phyloP scores from a whole-genome alignment of 1,140 invertebrate genomes.

The Callitettix versicolor region DNA sequence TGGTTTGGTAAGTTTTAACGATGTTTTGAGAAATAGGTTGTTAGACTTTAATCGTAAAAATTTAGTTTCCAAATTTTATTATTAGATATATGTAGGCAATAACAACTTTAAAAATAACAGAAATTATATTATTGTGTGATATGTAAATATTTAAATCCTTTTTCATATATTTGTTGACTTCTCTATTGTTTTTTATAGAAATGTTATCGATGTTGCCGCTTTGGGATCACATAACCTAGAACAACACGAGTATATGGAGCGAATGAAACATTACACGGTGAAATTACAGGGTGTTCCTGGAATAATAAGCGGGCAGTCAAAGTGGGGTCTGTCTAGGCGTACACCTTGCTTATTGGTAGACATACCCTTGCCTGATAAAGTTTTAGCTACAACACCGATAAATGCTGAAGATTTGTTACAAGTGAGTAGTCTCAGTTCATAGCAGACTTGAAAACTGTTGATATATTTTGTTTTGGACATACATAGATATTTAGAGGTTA shows the following conservation, averaged over 20 bases:
- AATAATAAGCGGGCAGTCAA: slow-evolving; percentile 22
- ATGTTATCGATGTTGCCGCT: slow-evolving; percentile 74
- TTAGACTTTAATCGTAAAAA: too few species aligned
- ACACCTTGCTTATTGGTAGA: slow-evolving; percentile 41
- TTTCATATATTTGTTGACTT: too few species aligned
- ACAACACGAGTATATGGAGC: slow-evolving; percentile 67
- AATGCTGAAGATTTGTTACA: slow-evolving; percentile 39
- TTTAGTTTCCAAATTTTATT: too few species aligned
- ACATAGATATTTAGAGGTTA: too few species aligned
- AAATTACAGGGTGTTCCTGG: slow-evolving; percentile 42
- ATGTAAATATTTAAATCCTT: too few species aligned
- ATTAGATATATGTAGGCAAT: too few species aligned
- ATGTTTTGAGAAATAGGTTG: too few species aligned
- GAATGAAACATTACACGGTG: slow-evolving; percentile 54
- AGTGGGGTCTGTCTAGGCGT: slow-evolving; percentile 28
- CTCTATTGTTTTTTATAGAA: slow-evolving; percentile 48
- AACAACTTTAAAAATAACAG: too few species aligned
- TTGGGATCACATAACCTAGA: slow-evolving; percentile 67
- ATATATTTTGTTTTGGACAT: too few species aligned
- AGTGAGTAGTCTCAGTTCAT: slow-evolving; percentile 40
- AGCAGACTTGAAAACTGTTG: slow-evolving; percentile 9
- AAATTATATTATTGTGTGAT: too few species aligned
- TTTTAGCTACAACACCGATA: slow-evolving; percentile 41
- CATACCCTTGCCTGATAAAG: slow-evolving; percentile 46
- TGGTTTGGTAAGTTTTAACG: too few species aligned